Evolutionary conservation across 2,113 vertebrate species (phyloP), one percentile per base, ranked within the genome.

Genomic region (Arothron firmamentum): DNA sequence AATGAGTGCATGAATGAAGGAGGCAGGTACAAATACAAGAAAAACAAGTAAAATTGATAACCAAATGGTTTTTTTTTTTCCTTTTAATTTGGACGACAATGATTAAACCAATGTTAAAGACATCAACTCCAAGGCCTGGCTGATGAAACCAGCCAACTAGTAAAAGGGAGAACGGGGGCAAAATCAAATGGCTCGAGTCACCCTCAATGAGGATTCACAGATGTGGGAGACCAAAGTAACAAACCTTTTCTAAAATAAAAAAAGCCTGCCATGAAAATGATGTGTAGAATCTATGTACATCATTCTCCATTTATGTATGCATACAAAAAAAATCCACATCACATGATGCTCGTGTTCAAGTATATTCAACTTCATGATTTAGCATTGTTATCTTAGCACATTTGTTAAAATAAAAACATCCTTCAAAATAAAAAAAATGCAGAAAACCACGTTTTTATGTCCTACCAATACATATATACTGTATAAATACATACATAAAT

Each of bases 401-500:
- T 74, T 81, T 74, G 77, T 85, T 85, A 75, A 52, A 86, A 90
- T 88, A 81, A 90, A 90, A 89, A 87, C 77, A 78, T 89, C 88
- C 89, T 90, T 91, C 87, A 83, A 90, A 90, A 84, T 84, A 82
- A 89, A 90, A 88, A 75, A 83, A 88, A 88, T 87, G 84, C 88
- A 88, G 81, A 90, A 89, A 89, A 90, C 85, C 90, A 91, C 89
- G 88, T 90, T 87, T 49, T 90, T 82, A 90, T 90, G 86, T 90
- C 80, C 90, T 91, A 92, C 90, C 81, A 90, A 91, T 91, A 92
- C 90, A 92, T 91, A 92, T 91, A 92, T 91, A 91, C 90, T 92
- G 90, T 92, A 92, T 92, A 92, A 92, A 92, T 92, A 92, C 90
- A 88, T 91, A 91, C 90, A 91, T 91, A 91, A 91, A 91, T 91